Evolutionary conservation across 2,113 vertebrate species (phyloP), one percentile per base, ranked within the genome.

Genomic region (Pitta sordida): DNA sequence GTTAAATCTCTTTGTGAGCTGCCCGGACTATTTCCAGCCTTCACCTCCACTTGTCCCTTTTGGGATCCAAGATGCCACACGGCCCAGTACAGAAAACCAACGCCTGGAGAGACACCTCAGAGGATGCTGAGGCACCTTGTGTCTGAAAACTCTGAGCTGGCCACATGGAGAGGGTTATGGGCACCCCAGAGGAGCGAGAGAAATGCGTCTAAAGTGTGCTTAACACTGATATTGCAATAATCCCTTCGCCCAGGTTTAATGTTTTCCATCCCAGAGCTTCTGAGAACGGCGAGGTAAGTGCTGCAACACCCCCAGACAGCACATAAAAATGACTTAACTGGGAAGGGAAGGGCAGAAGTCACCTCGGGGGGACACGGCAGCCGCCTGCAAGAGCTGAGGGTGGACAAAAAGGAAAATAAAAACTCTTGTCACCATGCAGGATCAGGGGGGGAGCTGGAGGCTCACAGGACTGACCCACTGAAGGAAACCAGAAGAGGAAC

Each of bases 401-500:
- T 19, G 87, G 67, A 32, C 4, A 0, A n/a, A n/a, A 80, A 75
- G 39, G 37, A 30, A 29, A 83, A 58, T 27, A 6, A 51, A 59
- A 91, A 19, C 12, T 26, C 55, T 59, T n/a, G 7, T 4, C 5
- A 0, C 22, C 17, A 0, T 9, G 36, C 8, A 16, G 39, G 56
- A 30, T 7, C 2, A 3, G 11, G 15, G 23, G 34, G 34, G 8
- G n/a, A 6, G 39, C 3, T 78, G 85, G 37, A 27, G 64, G 41
- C 39, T 74, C 51, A 3, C 34, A 26, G 68, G 23, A 36, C 44
- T 26, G 27, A 14, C 44, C 26, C 2, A 11, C 43, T 36, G 53
- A 56, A 91, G 65, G 62, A 91, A 96, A 83, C 52, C 86, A 86
- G 48, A 83, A 90, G 60, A 90, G 64, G 53, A 71, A 93, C 83